Percentiles rank a stretch among this genome's conserved stretches.
phyloP scores from a whole-genome alignment of 2,113 vertebrate species.

The Engraulis encrasicolus region DNA sequence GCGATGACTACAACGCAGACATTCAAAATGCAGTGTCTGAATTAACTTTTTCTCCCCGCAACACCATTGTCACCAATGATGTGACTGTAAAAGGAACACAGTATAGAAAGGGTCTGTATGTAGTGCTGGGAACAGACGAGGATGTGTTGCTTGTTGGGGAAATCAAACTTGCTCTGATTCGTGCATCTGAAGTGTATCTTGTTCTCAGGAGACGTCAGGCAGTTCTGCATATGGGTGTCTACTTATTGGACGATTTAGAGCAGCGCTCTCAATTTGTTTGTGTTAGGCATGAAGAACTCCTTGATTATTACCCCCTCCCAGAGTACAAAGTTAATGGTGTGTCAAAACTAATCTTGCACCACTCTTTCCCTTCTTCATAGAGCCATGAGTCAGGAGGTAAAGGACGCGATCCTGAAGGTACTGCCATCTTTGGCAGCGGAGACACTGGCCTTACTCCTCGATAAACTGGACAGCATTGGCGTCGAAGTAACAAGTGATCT shows the following conservation, averaged over 20 bases:
- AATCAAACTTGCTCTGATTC: slow-evolving; percentile 36
- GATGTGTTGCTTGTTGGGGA: slow-evolving; percentile 20
- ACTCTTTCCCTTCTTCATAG: slow-evolving; percentile 35
- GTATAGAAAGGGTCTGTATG: slow-evolving; percentile 43
- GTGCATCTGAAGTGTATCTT: slow-evolving; percentile 36
- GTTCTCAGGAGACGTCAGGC: slow-evolving; percentile 29
- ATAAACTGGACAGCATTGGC: slow-evolving; percentile 5
- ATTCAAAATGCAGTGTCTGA: slow-evolving; percentile 7
- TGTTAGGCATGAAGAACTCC: slow-evolving; percentile 32
- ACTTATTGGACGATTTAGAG: background rate
- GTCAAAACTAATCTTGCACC: slow-evolving; percentile 42
- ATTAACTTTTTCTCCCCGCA: slow-evolving; percentile 30
- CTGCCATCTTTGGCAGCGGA: slow-evolving; percentile 15
- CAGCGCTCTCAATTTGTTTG: slow-evolving; percentile 12
- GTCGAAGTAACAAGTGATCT: slow-evolving; percentile 18
- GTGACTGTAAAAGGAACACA: slow-evolving; percentile 49
- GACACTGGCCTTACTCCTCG: background rate
- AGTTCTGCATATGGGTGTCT: slow-evolving; percentile 20
- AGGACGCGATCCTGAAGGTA: slow-evolving; percentile 10
- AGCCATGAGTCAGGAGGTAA: slow-evolving; percentile 32
- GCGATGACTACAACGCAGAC: slow-evolving; percentile 38
- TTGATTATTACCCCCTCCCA: slow-evolving; percentile 45
- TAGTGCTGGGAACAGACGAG: slow-evolving; percentile 30
- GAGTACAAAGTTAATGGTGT: slow-evolving; percentile 33
- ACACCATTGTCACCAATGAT: slow-evolving; percentile 43